Evolutionary conservation across 2,113 vertebrate genomes (phyloP), one percentile per base, ranked within the genome.

Genomic region (Pandion haliaetus): DNA sequence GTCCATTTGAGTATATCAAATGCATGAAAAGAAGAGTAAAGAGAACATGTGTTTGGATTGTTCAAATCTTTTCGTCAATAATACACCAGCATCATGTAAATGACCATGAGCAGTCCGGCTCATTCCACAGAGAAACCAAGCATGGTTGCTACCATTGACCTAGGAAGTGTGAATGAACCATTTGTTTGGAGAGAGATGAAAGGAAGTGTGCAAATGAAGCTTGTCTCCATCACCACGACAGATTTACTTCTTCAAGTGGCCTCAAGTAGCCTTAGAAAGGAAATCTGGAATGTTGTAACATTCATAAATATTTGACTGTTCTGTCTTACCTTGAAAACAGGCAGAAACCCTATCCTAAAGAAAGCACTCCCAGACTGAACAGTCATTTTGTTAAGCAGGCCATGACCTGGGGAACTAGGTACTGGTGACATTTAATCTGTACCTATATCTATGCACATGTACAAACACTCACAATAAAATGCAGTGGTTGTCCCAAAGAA

Each of bases 281-380:
- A 97, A 95, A 96, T 95, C 96, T 97, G 96, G 95, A 97, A 91
- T 95, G 96, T 76, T 95, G 96, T 95, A 97, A 95, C 86, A 76
- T 96, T 91, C 95, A 95, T 95, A 96, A 96, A 97, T 97, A 97
- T 97, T 97, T 97, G 97, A 95, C 93, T 94, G 86, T 80, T 96
- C 97, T 96, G 97, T 96, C 96, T 95, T 96, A 97, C 95, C 95
- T 97, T 95, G 93, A 97, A 97, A 95, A 95, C 96, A 96, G 96
- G 93, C 95, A 97, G 97, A 97, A 97, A 97, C 86, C 42, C 66
- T 95, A 96, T 93, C 95, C 94, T 94, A 95, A 97, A 95, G 96
- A 97, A 97, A 95, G 94, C 93, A 95, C 73, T 91, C 70, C 80
- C 66, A 70, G 77, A 95, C 12, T 95, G 96, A 95, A 93, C 94